Evolutionary conservation across 2,113 vertebrate genomes (phyloP).

Genomic region (Scophthalmus maximus): DNA sequence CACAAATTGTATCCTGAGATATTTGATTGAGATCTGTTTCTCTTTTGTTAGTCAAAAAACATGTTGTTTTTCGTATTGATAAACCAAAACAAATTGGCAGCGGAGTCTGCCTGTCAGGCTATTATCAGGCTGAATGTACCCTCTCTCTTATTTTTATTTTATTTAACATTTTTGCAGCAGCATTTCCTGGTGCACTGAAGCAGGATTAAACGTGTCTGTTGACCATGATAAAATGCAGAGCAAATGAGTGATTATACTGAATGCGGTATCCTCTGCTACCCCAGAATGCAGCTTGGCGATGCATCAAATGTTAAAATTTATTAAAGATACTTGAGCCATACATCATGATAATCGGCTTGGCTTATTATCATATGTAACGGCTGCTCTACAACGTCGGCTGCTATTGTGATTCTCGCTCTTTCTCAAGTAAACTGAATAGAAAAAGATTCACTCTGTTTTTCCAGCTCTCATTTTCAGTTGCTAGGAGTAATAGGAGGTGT

Average conservation of each 20-base stretch:
- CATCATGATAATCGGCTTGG: conserved; percentile 29
- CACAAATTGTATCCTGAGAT: no score
- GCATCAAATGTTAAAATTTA: conserved; percentile 46
- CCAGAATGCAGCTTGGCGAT: conserved; percentile 19
- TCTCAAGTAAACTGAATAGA: not conserved
- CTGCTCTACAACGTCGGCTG: not conserved
- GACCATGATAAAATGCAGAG: not conserved
- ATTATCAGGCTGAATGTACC: not conserved
- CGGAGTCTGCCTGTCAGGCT: not conserved
- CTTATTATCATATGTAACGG: conserved; percentile 13
- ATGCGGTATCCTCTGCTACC: not conserved
- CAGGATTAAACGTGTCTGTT: not conserved
- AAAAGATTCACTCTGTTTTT: conserved; percentile 4
- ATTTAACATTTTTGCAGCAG: not conserved
- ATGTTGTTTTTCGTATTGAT: no score
- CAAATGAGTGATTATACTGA: not conserved
- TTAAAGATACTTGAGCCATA: conserved; percentile 20
- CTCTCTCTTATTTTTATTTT: not conserved
- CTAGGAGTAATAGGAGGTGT: conserved; percentile 15
- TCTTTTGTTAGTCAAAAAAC: no score
- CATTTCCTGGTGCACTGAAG: not conserved
- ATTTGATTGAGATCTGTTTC: no score
- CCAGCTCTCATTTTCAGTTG: conserved; percentile 9
- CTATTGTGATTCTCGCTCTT: not conserved
- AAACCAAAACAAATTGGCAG: not conserved